phyloP scores from a whole-genome alignment of 2,888 invertebrate genomes.

The Pseudococcus longispinus region DNA sequence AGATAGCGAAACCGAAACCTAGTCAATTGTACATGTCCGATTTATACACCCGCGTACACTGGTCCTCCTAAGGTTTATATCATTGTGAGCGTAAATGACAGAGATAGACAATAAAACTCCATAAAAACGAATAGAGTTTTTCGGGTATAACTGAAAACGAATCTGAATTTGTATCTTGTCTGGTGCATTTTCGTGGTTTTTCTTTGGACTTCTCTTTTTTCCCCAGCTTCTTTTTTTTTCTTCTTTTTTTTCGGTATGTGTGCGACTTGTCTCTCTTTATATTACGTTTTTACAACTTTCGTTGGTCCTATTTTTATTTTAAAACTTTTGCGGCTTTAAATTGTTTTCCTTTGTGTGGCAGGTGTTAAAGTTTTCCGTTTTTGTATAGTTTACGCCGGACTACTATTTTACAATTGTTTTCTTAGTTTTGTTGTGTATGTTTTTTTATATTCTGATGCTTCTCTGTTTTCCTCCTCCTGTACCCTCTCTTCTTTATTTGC shows the following conservation, averaged over 20 bases:
- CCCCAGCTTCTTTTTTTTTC: slow-evolving; percentile 1
- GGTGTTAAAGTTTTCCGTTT: slow-evolving; percentile 48
- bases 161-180: slow-evolving; percentile 56
- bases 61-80: slow-evolving; percentile 50
- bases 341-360: slow-evolving; percentile 50
- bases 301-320: slow-evolving; percentile 49
- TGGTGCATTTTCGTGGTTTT: slow-evolving; percentile 35
- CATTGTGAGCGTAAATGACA: slow-evolving; percentile 53
- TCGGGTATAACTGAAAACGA: slow-evolving; percentile 54
- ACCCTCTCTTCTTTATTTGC: background rate
- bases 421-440: slow-evolving; percentile 9
- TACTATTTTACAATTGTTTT: slow-evolving; percentile 45
- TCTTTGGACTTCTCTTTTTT: slow-evolving; percentile 23
- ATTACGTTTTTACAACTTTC: slow-evolving; percentile 48
- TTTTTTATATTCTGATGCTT: background rate
- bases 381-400: slow-evolving; percentile 41
- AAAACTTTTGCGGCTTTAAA: slow-evolving; percentile 47
- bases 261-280: slow-evolving; percentile 31
- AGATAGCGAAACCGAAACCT: slow-evolving; percentile 18
- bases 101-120: slow-evolving; percentile 56
- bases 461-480: background rate
- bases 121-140: slow-evolving; percentile 56
- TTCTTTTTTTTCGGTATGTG: background rate
- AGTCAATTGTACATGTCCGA: slow-evolving; percentile 54
- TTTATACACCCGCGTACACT: slow-evolving; percentile 26